phyloP scores from a whole-genome alignment of 2,888 invertebrate species.

The Acleris emargana region DNA sequence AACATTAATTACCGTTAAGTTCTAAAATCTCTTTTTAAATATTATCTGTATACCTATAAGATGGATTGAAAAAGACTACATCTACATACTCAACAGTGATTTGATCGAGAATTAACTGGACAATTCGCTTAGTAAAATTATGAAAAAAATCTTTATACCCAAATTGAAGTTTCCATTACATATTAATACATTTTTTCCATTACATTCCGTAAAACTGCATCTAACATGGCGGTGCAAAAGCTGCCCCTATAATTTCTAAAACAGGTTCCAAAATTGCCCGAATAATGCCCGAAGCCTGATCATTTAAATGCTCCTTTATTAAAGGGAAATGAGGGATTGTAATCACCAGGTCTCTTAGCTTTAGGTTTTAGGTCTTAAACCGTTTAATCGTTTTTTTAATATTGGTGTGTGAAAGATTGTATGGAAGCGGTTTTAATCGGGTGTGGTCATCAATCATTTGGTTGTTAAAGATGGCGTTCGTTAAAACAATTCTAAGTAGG shows the following conservation, averaged over 20 bases:
- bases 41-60: too few relatives aligned
- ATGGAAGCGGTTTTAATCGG: not conserved
- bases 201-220: constrained; percentile 44
- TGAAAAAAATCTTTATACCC: too few relatives aligned
- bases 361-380: constrained; percentile 33
- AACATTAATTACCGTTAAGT: too few relatives aligned
- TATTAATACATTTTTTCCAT: constrained; percentile 1
- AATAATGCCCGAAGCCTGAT: constrained; percentile 67
- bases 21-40: too few relatives aligned
- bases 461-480: too few relatives aligned
- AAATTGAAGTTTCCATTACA: too few relatives aligned
- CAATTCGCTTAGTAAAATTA: too few relatives aligned
- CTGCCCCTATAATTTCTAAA: constrained; percentile 82
- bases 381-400: constrained; percentile 22
- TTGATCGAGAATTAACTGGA: too few relatives aligned
- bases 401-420: constrained; percentile 10
- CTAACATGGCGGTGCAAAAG: constrained; percentile 54
- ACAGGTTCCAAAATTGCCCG: constrained; percentile 81
- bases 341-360: constrained; percentile 61
- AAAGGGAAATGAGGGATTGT: constrained; percentile 77
- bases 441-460: not conserved
- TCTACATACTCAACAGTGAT: too few relatives aligned
- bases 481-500: too few relatives aligned
- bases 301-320: constrained; percentile 74
- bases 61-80: too few relatives aligned